Conservation (phyloP, 2,888 invertebrate species). For the Mythimna albipuncta region DNA sequence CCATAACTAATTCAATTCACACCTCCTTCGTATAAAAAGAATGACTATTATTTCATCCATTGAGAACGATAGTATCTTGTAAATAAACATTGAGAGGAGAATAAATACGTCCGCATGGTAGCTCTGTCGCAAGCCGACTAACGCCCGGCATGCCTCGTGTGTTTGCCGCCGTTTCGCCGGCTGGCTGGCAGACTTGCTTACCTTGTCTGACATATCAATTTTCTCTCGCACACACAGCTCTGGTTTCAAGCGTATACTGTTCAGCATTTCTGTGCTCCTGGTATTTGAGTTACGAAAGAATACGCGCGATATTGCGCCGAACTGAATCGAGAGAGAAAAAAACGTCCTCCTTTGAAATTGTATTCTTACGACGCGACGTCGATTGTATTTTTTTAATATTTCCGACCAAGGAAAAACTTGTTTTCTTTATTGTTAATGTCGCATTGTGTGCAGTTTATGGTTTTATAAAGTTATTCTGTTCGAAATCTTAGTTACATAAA, state of each 20-base stretch:
- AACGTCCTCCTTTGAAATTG: conserved; percentile 27
- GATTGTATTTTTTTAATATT: conserved; percentile 33
- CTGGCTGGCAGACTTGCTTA: conserved; percentile 77
- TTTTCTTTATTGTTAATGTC: conserved; percentile 41
- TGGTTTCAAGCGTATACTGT: conserved; percentile 71
- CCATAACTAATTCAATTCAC: conserved; percentile 69
- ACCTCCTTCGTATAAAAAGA: conserved; percentile 58
- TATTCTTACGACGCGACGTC: conserved; percentile 29
- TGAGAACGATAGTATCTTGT: conserved; percentile 32
- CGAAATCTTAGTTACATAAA: conserved; percentile 40
- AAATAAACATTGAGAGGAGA: conserved; percentile 44
- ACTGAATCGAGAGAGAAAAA: conserved; percentile 49
- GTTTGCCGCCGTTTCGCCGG: conserved; percentile 59
- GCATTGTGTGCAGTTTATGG: conserved; percentile 52
- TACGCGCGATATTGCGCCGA: conserved; percentile 81
- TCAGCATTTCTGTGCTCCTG: conserved; percentile 82
- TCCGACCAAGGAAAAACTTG: conserved; percentile 58
- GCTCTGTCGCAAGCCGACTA: conserved; percentile 59
- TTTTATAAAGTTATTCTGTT: conserved; percentile 41
- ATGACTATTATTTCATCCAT: conserved; percentile 41
- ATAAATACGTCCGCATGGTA: conserved; percentile 52
- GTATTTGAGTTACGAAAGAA: conserved; percentile 89
- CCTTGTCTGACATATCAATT: conserved; percentile 87
- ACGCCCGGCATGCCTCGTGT: conserved; percentile 47
- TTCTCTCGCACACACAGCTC: conserved; percentile 80